Base-by-base conservation (phyloP, 1,140 invertebrate genomes). In the Epicauta chinensis region DNA sequence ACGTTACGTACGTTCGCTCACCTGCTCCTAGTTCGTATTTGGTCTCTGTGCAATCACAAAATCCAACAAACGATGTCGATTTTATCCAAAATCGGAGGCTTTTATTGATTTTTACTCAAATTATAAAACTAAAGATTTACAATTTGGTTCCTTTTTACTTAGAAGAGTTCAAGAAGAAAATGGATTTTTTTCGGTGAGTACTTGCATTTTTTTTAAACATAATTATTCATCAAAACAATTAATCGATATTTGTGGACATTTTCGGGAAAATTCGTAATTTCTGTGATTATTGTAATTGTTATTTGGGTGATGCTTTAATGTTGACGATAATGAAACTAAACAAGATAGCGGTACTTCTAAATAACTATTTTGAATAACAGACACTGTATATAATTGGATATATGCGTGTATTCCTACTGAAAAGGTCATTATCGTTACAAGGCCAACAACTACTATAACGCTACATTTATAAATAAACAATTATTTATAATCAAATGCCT, bases 1-100 rank as follows among this genome's bases (percentile, higher is more conserved):
- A 56, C 55, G 55, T 43, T 52, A 52, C 42, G 54, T 52, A 46
- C 36, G 55, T 56, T 52, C 55, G 49, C 45, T 55, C 53, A 55
- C 53, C 53, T 50, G 47, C 53, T 44, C 42, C 23, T 23, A 23
- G 23, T 23, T 7, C 4, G 7, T 3, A 23, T 23, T 23, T 23
- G 23, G 7, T 23, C 23, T 23, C 7, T 23, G 23, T 23, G 23
- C 23, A 23, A 23, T 23, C n/a, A n/a, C n/a, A 23, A 7, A 23
- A 23, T 23, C 23, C 4, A 23, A 23, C 2, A 23, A n/a, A n/a
- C n/a, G n/a, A n/a, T 23, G 32, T 3, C 3, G 12, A 12, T 34
- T 34, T 34, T 34, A 12, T 34, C 0, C 12, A 34, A 34, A 34
- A 34, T n/a, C 4, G 29, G 4, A 10, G 10, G 4, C 29, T 30